Conservation (phyloP, 2,888 invertebrate species). For the Drosophila paramelanica region DNA sequence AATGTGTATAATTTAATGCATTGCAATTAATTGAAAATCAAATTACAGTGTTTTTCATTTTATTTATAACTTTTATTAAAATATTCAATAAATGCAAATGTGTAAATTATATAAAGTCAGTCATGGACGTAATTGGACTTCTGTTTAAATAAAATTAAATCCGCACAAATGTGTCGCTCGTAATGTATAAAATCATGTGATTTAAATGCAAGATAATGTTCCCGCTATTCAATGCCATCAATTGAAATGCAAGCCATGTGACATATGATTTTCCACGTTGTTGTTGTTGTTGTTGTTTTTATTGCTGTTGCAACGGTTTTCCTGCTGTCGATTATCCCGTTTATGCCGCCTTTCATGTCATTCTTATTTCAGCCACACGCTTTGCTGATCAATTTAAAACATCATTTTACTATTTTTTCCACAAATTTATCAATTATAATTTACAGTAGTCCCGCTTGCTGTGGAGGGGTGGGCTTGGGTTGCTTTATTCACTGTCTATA, state of each 20-base stretch:
- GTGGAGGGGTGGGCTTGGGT: not conserved
- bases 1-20: constrained; percentile 30
- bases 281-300: constrained; percentile 20
- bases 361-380: constrained; percentile 44
- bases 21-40: constrained; percentile 37
- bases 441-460: constrained; percentile 14
- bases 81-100: constrained; percentile 12
- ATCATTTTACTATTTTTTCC: constrained; percentile 38
- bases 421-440: constrained; percentile 57
- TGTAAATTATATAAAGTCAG: constrained; percentile 20
- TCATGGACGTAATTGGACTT: constrained; percentile 19
- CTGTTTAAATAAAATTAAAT: constrained; percentile 41
- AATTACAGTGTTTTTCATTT: constrained; percentile 35
- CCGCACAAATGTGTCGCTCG: constrained; percentile 19
- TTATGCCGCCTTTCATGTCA: constrained; percentile 19
- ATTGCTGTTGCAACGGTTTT: constrained; percentile 5
- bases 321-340: constrained; percentile 10
- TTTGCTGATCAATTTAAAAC: constrained; percentile 46
- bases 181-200: constrained; percentile 38
- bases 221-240: constrained; percentile 36
- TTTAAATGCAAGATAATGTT: constrained; percentile 43
- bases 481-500: constrained; percentile 2
- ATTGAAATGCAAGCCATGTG: constrained; percentile 56
- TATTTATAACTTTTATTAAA: constrained; percentile 12
- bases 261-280: constrained; percentile 19